Conservation (phyloP, 1,140 invertebrate species). For the fruit fly (Drosophila melanogaster) region Release_6_plus_ISO1_MT NT_033777.3:17940001-17940500, state of each 20-base stretch:
- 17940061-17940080: background rate
- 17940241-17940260: background rate
- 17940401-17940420: too few species aligned
- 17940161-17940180: constrained; percentile 17
- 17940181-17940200: constrained; percentile 24
- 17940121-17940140: background rate
- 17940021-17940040: constrained; percentile 1
- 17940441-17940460: too few species aligned
- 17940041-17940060: background rate
- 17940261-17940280: constrained; percentile 6
- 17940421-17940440: too few species aligned
- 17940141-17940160: constrained; percentile 6
- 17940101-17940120: constrained; percentile 14
- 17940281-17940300: background rate
- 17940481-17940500: background rate
- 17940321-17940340: background rate
- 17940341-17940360: too few species aligned
- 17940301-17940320: constrained; percentile 9
- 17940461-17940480: too few species aligned
- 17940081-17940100: constrained; percentile 19
- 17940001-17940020: constrained; percentile 20
- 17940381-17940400: too few species aligned
- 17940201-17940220: constrained; percentile 1
- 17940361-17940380: too few species aligned
- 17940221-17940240: constrained; percentile 16